phyloP scores from a whole-genome alignment of 2,888 invertebrate genomes.

The Ganaspis brasiliensis region DNA sequence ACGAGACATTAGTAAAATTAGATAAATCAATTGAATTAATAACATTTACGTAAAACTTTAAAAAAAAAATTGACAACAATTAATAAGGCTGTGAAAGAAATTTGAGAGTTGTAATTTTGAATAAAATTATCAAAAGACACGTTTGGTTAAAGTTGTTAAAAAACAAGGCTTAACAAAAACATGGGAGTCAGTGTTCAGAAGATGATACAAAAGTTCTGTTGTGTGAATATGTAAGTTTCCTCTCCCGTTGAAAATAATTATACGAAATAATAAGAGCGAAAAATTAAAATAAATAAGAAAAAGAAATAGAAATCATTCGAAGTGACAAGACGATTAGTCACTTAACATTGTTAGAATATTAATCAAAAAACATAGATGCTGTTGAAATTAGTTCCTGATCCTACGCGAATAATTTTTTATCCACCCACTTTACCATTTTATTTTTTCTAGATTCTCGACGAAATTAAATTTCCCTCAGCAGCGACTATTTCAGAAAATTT shows the following conservation, averaged over 20 bases:
- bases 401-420: background rate
- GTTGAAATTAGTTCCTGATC: background rate
- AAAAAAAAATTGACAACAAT: no score
- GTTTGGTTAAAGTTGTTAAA: background rate
- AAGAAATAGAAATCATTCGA: conserved; percentile 47
- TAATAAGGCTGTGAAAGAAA: background rate
- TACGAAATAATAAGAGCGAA: conserved; percentile 64
- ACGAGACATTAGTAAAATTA: no score
- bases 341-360: conserved; percentile 16
- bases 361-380: conserved; percentile 20
- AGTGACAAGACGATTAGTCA: conserved; percentile 45
- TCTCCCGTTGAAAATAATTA: conserved; percentile 71
- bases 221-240: conserved; percentile 80
- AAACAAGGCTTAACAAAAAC: conserved; percentile 26
- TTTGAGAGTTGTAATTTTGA: background rate
- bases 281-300: conserved; percentile 60
- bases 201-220: conserved; percentile 28
- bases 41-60: background rate
- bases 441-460: background rate
- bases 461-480: background rate
- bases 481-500: conserved; percentile 12
- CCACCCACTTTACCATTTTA: conserved; percentile 36
- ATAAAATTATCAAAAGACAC: background rate
- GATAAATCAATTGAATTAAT: background rate
- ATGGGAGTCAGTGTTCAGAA: conserved; percentile 25